Base-by-base conservation (phyloP, 2,797 vertebrate genomes). In the Pteropus rufus region DNA sequence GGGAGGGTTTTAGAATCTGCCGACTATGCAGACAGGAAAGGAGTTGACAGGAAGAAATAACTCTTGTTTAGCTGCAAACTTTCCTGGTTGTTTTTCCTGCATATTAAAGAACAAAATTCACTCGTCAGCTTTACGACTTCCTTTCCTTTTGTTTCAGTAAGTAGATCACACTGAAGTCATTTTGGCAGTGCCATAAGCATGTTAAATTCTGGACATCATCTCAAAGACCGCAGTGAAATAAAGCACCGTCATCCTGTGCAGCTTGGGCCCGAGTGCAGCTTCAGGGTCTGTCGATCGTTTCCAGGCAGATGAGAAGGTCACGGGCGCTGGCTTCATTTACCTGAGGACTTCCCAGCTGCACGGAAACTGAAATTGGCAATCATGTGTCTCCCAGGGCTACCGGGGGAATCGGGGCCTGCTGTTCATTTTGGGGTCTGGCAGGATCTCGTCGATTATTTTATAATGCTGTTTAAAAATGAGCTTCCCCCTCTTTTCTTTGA, bases 371-470 rank as follows among this genome's bases (percentile, higher is more conserved):
- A 44, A 39, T 67, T 54, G 70, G 72, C 89, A 36, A 5, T 64
- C 56, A 10, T 10, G 15, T 9, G 73, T 65, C 90, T 91, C 69
- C 73, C 52, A 16, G 36, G 87, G 89, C 92, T n/a, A 56, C 79
- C 34, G 9, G 93, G 95, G 94, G 90, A 56, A 62, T 7, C 1
- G 0, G n/a, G 36, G 93, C 90, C 90, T 60, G 86, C 41, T 97
- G 97, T 44, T 97, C 97, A 96, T 92, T 97, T 97, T 1, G 82
- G 96, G 91, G 92, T 77, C 96, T 97, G 97, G 97, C 97, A 95
- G 76, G 70, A 70, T 79, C 36, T 10, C 83, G 39, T 58, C 10
- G 26, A 70, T 94, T 86, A 75, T 95, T 95, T 95, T 75, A 56
- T 86, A 76, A 91, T 41, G 89, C 86, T 80, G 89, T 64, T 89